Evolutionary conservation across 2,888 invertebrate genomes (phyloP).

Genomic region (Diploptera punctata): DNA sequence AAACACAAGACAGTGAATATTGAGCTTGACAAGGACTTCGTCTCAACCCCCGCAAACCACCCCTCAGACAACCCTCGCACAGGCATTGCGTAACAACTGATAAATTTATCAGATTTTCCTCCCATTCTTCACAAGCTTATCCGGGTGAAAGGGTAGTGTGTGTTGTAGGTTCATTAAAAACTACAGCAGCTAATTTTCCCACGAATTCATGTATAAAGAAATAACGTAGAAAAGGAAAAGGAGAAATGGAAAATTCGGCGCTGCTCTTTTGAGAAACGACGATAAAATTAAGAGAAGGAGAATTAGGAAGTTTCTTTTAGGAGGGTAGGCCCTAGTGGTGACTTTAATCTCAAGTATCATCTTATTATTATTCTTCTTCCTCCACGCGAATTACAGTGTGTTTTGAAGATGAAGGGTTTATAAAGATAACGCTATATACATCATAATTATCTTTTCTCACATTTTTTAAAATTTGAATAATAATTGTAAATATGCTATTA

Average conservation of each 20-base stretch:
- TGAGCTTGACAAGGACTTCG: slow-evolving; percentile 7
- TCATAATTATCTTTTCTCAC: too few species aligned
- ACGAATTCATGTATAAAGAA: slow-evolving; percentile 15
- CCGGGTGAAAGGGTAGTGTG: background rate
- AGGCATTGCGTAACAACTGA: slow-evolving; percentile 19
- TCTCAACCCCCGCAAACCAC: background rate
- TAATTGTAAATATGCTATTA: too few species aligned
- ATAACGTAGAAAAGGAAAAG: background rate
- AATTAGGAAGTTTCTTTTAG: background rate
- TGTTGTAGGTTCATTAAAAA: slow-evolving; percentile 16
- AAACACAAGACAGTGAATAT: slow-evolving; percentile 1
- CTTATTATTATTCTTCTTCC: background rate
- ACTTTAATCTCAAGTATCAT: background rate
- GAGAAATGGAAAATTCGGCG: slow-evolving; percentile 1
- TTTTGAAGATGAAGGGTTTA: too few species aligned
- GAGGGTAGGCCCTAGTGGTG: background rate
- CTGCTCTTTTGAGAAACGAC: background rate
- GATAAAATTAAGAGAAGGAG: background rate
- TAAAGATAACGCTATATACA: too few species aligned
- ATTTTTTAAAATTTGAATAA: too few species aligned
- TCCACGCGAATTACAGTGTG: too few species aligned
- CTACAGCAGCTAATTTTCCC: slow-evolving; percentile 13
- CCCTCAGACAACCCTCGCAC: background rate
- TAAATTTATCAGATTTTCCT: slow-evolving; percentile 15
- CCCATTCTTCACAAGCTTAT: background rate